Evolutionary conservation across 1,140 invertebrate genomes (phyloP), one percentile per base, ranked within the genome.

Genomic region (Conus ventricosus): DNA sequence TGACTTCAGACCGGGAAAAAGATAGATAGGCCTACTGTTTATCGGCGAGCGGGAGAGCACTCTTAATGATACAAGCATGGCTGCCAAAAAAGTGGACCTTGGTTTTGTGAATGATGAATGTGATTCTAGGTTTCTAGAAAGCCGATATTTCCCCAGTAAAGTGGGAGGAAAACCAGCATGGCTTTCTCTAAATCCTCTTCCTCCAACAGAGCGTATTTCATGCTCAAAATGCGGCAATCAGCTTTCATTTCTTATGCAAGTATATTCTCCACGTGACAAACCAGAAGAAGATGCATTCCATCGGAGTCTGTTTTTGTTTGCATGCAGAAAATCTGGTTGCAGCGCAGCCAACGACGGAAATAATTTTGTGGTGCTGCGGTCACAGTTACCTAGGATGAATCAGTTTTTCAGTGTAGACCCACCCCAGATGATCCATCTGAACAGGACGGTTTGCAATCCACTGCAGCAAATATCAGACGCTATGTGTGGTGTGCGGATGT

Each of bases 151-250:
- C 95, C 98, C 98, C 0, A 98, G 97, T 93, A 99, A 99, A 97
- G 96, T 98, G 10, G 98, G 98, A 23, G 98, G 98, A 53, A 97
- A 97, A 95, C 98, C 98, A 54, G 97, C 98, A 4, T 99, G 98
- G 98, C 95, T 99, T 78, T 96, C 97, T 94, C 94, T 98, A 8
- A 96, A 97, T 92, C 94, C 97, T 82, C 94, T 99, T 71, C 98
- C 98, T n/a, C 93, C 92, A 5, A 93, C 95, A 10, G 94, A 96
- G 13, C 95, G 97, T 60, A 90, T 99, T 75, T 92, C 95, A 81
- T 99, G 98, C 94, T 93, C 94, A 57, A 96, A 96, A 90, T 99
- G 98, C 93, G 93, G 96, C 4, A 96, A 97, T 82, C 96, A 97
- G 57, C 96, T 97, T 88, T 95, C 97, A 57, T 99, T 99, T 96